Evolutionary conservation across 1,140 invertebrate species (phyloP), one percentile per base, ranked within the genome.

Genomic region (Anastrepha obliqua): DNA sequence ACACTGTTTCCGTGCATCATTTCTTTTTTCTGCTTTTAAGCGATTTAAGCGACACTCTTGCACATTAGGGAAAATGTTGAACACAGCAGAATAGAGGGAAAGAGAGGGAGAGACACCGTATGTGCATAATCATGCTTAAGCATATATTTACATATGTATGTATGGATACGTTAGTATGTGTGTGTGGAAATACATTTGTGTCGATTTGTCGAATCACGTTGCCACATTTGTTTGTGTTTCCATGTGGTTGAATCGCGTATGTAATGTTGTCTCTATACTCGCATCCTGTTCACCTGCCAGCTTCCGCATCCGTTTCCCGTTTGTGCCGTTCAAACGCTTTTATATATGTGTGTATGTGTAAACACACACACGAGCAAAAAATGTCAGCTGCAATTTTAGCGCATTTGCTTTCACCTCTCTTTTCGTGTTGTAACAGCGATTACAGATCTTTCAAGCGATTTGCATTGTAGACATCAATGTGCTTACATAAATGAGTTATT

Each of bases 261-360:
- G 70, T 47, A 74, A 74, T 74, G 29, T 42, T 51, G 70, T 29
- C 74, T 58, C 44, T 29, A 81, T 55, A 81, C 47, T 81, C 44
- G 7, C 74, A 81, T 81, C 74, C 74, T 81, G 74, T 81, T 81
- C 74, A 81, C 74, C 74, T 81, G 47, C 74, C 74, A 81, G 74
- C 44, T 81, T 81, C 74, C 74, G 74, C 17, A 55, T 81, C 74
- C 74, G 74, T 42, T 81, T 81, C 55, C 74, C 74, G 74, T 81
- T 81, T 81, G 74, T 81, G 51, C 74, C 74, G 47, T 42, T 55
- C 47, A 81, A 81, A 81, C 74, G 20, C 42, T 20, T 47, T 3
- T 47, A 81, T 3, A 55, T 42, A 55, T 6, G 0, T 11, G n/a
- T 9, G 29, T 11, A 13, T n/a, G n/a, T 11, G n/a, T 47, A 6